phyloP scores from a whole-genome alignment of 1,140 invertebrate species.

The Steinernema khuongi region DNA sequence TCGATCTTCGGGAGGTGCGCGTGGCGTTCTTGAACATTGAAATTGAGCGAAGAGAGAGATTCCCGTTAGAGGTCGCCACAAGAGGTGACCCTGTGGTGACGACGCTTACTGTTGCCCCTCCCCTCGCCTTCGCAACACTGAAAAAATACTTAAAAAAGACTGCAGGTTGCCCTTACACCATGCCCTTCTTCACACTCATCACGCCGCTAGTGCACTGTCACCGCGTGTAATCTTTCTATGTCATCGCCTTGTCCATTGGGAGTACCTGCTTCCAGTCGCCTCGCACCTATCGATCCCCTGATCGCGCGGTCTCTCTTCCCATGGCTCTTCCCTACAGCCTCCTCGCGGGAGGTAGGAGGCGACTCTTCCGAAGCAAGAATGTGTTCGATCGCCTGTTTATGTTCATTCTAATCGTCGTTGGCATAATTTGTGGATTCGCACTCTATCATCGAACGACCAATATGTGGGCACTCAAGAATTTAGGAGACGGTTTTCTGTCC shows the following conservation, averaged over 20 bases:
- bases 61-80: too few relatives aligned
- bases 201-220: background rate
- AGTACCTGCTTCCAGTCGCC: background rate
- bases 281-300: background rate
- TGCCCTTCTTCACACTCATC: too few relatives aligned
- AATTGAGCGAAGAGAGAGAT: too few relatives aligned
- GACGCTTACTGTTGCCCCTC: too few relatives aligned
- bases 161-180: too few relatives aligned
- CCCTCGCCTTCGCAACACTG: too few relatives aligned
- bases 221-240: background rate
- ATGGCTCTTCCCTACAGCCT: background rate
- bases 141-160: too few relatives aligned
- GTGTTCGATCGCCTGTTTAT: background rate
- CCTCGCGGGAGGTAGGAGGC: background rate
- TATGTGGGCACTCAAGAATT: slow-evolving; percentile 56
- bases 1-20: too few relatives aligned
- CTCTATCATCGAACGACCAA: slow-evolving; percentile 57
- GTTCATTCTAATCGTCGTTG: slow-evolving; percentile 21
- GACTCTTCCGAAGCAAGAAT: background rate
- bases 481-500: slow-evolving; percentile 48
- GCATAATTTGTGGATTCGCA: slow-evolving; percentile 40
- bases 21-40: too few relatives aligned
- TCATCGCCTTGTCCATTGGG: background rate
- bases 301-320: background rate
- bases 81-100: too few relatives aligned